Base-by-base conservation (phyloP, 2,113 vertebrate genomes). In the Eptesicus fuscus region DNA sequence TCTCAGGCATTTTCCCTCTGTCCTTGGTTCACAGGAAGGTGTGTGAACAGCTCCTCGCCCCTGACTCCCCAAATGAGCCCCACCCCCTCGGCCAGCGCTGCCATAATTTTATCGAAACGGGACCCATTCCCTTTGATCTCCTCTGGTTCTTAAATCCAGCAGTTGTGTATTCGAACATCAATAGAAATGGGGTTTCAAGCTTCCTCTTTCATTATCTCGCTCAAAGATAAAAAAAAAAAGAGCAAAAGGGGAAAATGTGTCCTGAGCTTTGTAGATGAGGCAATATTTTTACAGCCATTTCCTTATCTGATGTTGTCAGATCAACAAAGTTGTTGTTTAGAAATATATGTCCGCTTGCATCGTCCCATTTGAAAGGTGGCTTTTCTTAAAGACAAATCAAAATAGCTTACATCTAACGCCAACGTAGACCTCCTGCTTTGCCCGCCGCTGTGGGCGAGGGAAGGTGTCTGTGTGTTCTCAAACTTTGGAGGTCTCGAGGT, bases 131-230 rank as follows among this genome's bases (percentile, higher is more conserved):
- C 99, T 99, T 99, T 99, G 99, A 99, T 99, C 99, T 99, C 97
- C 96, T 98, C 98, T 98, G 98, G 98, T 99, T 99, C 99, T 99
- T 99, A 99, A 99, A 99, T 98, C 98, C 98, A 97, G 98, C 99
- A 99, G 99, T 99, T 99, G 99, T 99, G 98, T 99, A 98, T 99
- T 99, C 96, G 89, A 99, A 99, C 99, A 99, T 99, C 99, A 99
- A 99, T 99, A 98, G 98, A 99, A 98, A 98, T 98, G 98, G 97
- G 96, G 98, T 98, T 98, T 98, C 98, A 98, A 99, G 98, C 98
- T 98, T 98, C 98, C 98, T 98, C 98, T 99, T 99, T 99, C 99
- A 99, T 99, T 99, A 99, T 99, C 99, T 99, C 99, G 98, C 98
- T 98, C 98, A 98, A 98, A 99, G 99, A 99, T 99, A 98, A 99